Evolutionary conservation across 2,888 invertebrate species (phyloP), one percentile per base, ranked within the genome.

Genomic region (Celastrina argiolus): DNA sequence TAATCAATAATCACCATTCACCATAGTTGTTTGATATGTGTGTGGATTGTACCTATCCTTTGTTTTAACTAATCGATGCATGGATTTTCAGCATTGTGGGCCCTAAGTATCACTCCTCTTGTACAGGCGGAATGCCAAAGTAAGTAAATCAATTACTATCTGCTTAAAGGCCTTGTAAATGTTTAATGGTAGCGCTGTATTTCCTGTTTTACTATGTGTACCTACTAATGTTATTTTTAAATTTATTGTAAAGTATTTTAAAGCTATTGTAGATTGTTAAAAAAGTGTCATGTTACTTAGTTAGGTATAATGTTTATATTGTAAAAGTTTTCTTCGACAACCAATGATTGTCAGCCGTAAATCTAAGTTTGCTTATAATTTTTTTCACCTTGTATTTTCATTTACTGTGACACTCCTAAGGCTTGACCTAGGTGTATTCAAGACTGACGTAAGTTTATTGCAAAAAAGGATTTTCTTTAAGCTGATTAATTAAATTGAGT

Each of bases 61-160:
- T 80, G 74, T 80, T 85, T 81, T 82, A 82, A 90, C 90, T 90
- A 91, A 90, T 84, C 79, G 77, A 80, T 82, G 91, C 91, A 90
- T 91, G 90, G 87, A 82, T 90, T 91, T 91, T 89, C 92, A 92
- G 92, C 91, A 79, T 86, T 92, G 80, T 91, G 91, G 91, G 89
- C 87, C 75, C 82, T 92, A 85, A 84, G 83, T 81, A 83, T 91
- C 81, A 85, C 85, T 81, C 90, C 91, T 71, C 84, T 91, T 80
- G 87, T 91, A 72, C 88, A 88, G 84, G 90, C 91, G 79, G 90
- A 92, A 87, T 92, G 92, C 86, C 91, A 92, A 78, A 91, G 92
- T 92, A 85, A 91, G 91, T 91, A 90, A 66, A 66, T 18, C 61
- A 61, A 61, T 61, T 61, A 39, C 61, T 61, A 61, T 39, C 36